Conservation (phyloP, 1,140 invertebrate species). For the Harlomillsia oculata region DNA sequence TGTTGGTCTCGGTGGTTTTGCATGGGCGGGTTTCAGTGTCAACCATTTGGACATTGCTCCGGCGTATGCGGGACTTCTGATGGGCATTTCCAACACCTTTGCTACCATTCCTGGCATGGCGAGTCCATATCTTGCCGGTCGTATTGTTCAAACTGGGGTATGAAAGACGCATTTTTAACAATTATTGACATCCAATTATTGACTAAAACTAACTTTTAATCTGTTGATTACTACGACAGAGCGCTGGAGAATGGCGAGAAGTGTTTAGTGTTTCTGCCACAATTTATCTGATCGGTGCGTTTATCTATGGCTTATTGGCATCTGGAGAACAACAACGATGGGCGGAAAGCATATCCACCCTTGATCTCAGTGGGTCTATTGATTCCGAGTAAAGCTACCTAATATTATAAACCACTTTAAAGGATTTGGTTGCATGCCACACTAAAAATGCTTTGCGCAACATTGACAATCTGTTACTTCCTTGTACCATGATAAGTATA, state of each 20-base stretch:
- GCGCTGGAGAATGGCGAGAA: conserved; percentile 62
- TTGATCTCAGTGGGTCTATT: not conserved
- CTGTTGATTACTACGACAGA: conserved; percentile 49
- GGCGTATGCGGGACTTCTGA: conserved; percentile 66
- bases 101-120: conserved; percentile 79
- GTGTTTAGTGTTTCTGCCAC: conserved; percentile 72
- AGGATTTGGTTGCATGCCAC: too few species aligned
- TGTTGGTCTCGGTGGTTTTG: conserved; percentile 76
- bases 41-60: conserved; percentile 81
- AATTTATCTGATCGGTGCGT: conserved; percentile 65
- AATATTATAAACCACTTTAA: too few species aligned
- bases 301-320: conserved; percentile 68
- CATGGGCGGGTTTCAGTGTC: conserved; percentile 72
- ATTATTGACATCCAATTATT: not conserved
- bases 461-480: too few species aligned
- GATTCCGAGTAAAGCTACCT: conserved; percentile 12
- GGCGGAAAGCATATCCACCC: conserved; percentile 43
- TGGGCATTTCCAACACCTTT: conserved; percentile 80
- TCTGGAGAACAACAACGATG: conserved; percentile 69
- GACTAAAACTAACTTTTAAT: not conserved
- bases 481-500: too few species aligned
- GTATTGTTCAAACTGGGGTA: conserved; percentile 62
- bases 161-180: conserved; percentile 10
- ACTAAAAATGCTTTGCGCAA: too few species aligned
- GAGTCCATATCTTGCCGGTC: conserved; percentile 66